Evolutionary conservation across 92 coral and sea anemone species (phyloP).

Genomic region (Montipora capitata): DNA sequence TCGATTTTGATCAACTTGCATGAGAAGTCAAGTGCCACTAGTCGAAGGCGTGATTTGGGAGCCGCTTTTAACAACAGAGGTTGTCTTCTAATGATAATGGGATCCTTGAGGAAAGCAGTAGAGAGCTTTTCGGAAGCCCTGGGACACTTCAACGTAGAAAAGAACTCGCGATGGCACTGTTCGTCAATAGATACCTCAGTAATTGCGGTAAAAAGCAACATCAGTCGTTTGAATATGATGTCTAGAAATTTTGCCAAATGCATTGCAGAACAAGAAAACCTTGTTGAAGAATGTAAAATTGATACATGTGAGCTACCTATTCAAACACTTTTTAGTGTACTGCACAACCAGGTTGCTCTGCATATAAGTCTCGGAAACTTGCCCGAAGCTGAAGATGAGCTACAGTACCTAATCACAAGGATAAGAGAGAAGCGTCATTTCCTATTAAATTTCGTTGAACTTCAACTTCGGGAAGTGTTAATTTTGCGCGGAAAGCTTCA

Average conservation of each 20-base stretch:
- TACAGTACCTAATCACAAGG: background rate
- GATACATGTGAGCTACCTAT: background rate
- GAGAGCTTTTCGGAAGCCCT: background rate
- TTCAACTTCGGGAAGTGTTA: background rate
- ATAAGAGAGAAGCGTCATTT: background rate
- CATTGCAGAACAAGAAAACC: background rate
- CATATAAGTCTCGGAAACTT: slow-evolving; percentile 1
- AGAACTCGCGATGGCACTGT: background rate
- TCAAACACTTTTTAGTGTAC: background rate
- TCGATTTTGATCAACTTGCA: background rate
- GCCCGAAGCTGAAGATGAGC: background rate
- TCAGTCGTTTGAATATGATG: background rate
- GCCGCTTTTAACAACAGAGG: slow-evolving; percentile 36
- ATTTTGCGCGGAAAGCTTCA: slow-evolving; percentile 14
- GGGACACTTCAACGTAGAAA: background rate
- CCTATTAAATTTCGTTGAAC: background rate
- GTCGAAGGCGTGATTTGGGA: slow-evolving; percentile 9
- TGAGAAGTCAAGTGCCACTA: background rate
- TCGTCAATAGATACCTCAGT: background rate
- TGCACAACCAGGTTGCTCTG: slow-evolving; percentile 7
- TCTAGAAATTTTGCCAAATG: background rate
- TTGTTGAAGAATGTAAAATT: background rate
- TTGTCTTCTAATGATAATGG: background rate
- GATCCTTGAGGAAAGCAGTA: background rate
- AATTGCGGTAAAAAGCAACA: background rate